Conservation (phyloP, 2,888 invertebrate genomes). For the Watsonalla cultraria region DNA sequence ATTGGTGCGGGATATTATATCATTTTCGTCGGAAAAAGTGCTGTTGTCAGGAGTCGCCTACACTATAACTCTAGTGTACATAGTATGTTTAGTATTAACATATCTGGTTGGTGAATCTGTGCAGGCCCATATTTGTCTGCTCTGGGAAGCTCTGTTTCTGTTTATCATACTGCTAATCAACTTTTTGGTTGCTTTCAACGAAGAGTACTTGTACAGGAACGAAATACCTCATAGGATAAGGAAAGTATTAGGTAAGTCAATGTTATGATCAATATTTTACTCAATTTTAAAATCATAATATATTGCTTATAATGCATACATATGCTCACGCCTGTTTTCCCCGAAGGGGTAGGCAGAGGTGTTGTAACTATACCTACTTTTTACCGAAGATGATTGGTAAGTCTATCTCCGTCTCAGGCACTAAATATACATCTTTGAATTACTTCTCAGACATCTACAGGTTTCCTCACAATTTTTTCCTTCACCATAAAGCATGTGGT, state of each 20-base stretch:
- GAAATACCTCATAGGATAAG: slow-evolving; percentile 77
- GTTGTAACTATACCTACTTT: no score
- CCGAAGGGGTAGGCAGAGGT: no score
- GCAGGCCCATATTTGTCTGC: slow-evolving; percentile 58
- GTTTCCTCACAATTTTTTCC: no score
- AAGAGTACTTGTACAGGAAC: slow-evolving; percentile 67
- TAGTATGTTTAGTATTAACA: slow-evolving; percentile 58
- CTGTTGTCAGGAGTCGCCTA: slow-evolving; percentile 67
- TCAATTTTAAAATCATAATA: no score
- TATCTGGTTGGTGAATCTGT: slow-evolving; percentile 61
- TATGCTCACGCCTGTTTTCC: no score
- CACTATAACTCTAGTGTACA: slow-evolving; percentile 59
- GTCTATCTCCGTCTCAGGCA: no score
- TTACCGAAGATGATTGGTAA: no score
- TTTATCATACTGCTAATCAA: slow-evolving; percentile 63
- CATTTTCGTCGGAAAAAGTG: slow-evolving; percentile 70
- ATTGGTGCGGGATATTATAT: slow-evolving; percentile 57
- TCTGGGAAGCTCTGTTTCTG: slow-evolving; percentile 67
- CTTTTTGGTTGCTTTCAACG: slow-evolving; percentile 66
- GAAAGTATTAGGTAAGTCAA: slow-evolving; percentile 64
- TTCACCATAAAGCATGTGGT: no score
- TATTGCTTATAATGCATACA: no score
- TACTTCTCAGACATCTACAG: no score
- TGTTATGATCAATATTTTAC: slow-evolving; percentile 1
- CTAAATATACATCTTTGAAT: no score